Evolutionary conservation across 2,888 invertebrate genomes (phyloP).

Genomic region (Pyrochroa serraticornis): DNA sequence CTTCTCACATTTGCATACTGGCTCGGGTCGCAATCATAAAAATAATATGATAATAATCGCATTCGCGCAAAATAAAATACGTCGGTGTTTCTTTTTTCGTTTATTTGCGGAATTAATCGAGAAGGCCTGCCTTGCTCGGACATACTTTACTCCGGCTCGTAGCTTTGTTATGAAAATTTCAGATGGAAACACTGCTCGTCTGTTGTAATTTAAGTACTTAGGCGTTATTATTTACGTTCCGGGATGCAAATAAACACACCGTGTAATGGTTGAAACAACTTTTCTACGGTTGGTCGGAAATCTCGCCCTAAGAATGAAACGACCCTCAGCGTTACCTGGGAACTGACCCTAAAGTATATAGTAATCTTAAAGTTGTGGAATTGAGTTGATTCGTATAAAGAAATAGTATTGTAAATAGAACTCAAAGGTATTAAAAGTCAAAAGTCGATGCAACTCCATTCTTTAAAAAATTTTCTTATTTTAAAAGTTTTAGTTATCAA

Average conservation of each 20-base stretch:
- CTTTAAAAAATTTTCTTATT: too few relatives aligned
- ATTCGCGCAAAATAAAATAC: slow-evolving; percentile 48
- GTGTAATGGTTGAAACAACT: slow-evolving; percentile 38
- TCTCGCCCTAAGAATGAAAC: slow-evolving; percentile 29
- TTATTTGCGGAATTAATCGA: slow-evolving; percentile 37
- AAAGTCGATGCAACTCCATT: too few relatives aligned
- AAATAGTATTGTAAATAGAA: too few relatives aligned
- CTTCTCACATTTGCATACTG: slow-evolving; percentile 50
- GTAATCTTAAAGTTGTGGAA: too few relatives aligned
- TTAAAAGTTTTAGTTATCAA: too few relatives aligned
- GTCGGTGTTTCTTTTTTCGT: slow-evolving; percentile 34
- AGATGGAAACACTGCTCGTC: slow-evolving; percentile 29
- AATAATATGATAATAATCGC: slow-evolving; percentile 51
- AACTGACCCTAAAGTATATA: too few relatives aligned
- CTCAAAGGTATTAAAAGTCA: too few relatives aligned
- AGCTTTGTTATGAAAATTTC: slow-evolving; percentile 45
- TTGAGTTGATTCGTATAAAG: too few relatives aligned
- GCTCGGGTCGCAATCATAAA: slow-evolving; percentile 49
- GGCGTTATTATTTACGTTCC: slow-evolving; percentile 44
- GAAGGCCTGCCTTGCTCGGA: slow-evolving; percentile 31
- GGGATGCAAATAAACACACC: slow-evolving; percentile 43
- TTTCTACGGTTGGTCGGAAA: slow-evolving; percentile 30
- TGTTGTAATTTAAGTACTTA: slow-evolving; percentile 45
- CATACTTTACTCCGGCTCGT: slow-evolving; percentile 29
- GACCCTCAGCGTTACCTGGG: slow-evolving; percentile 6